Base-by-base conservation (phyloP, 1,140 invertebrate species). In the Bombus affinis region DNA sequence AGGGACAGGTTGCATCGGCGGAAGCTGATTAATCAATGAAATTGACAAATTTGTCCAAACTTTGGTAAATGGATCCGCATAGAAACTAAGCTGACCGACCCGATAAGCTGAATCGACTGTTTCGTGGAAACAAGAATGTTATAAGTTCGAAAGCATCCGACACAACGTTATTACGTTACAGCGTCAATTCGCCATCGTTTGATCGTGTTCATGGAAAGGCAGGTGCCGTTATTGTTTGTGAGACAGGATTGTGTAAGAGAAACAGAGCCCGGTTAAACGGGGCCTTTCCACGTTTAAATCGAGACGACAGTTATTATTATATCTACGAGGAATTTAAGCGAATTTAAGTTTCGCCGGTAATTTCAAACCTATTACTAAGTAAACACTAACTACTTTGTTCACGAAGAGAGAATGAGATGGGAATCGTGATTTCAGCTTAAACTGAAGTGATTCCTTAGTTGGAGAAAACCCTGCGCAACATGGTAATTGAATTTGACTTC, bases 301-400 rank as follows among this genome's bases (percentile, higher is more conserved):
- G 37, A 62, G 57, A 65, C 15, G 37, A 22, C 37, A 22, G 18
- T 53, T 53, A 28, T 62, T 62, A 77, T 59, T 62, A 77, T 44
- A n/a, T 32, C 62, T 35, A 65, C 39, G 39, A 22, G n/a, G 10
- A 37, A 75, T 74, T 66, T 32, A n/a, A n/a, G 59, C 59, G 15
- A 15, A 66, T 66, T 65, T 32, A 32, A 32, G 65, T 8, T 39
- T 25, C 44, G 28, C 3, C 2, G 32, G 39, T 78, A 66, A 78
- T 78, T 78, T 78, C 15, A 22, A 65, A 78, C 59, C 66, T 44
- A n/a, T 44, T 78, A 78, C n/a, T n/a, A 42, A 32, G 44, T 66
- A 78, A 32, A 66, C 42, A 65, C n/a, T 44, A 66, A n/a, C 59
- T 22, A 65, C 28, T 42, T 78, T 42, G 76, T 22, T 44, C 3